Evolutionary conservation across 2,888 invertebrate species (phyloP).

Genomic region (Sinodicranocentrus sp.): DNA sequence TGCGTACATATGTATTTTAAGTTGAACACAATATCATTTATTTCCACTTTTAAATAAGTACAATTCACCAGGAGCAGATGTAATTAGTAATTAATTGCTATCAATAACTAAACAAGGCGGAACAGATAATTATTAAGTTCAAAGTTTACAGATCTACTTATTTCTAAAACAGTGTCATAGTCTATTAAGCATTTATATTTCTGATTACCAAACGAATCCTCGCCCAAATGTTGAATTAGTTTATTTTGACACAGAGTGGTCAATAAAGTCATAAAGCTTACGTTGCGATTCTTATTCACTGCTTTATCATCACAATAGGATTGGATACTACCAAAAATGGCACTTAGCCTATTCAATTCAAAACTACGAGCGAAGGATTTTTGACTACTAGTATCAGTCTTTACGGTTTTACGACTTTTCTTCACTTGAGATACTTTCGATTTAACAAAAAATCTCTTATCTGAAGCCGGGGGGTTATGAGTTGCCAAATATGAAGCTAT

Average conservation of each 20-base stretch:
- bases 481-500: conserved; percentile 96
- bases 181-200: conserved; percentile 93
- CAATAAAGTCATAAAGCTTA: conserved; percentile 80
- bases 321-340: conserved; percentile 91
- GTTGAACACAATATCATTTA: too few relatives aligned
- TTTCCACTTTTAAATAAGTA: too few relatives aligned
- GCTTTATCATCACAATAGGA: conserved; percentile 53
- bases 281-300: conserved; percentile 43
- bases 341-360: conserved; percentile 88
- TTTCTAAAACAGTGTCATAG: conserved; percentile 87
- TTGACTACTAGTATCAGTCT: conserved; percentile 78
- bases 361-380: conserved; percentile 84
- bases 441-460: conserved; percentile 92
- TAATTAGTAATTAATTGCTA: too few relatives aligned
- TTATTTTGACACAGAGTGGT: conserved; percentile 91
- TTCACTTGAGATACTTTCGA: conserved; percentile 81
- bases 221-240: conserved; percentile 85
- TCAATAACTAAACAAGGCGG: conserved; percentile 44
- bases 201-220: conserved; percentile 86
- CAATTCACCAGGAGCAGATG: too few relatives aligned
- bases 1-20: too few relatives aligned
- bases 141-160: conserved; percentile 78
- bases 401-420: conserved; percentile 81
- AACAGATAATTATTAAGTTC: conserved; percentile 69
- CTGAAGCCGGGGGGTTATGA: conserved; percentile 93